These are phyloP conservation scores for Ceramica pisi DNA, from an alignment of 2,888 invertebrate genomes.

Conservation along the genomic window DNA sequence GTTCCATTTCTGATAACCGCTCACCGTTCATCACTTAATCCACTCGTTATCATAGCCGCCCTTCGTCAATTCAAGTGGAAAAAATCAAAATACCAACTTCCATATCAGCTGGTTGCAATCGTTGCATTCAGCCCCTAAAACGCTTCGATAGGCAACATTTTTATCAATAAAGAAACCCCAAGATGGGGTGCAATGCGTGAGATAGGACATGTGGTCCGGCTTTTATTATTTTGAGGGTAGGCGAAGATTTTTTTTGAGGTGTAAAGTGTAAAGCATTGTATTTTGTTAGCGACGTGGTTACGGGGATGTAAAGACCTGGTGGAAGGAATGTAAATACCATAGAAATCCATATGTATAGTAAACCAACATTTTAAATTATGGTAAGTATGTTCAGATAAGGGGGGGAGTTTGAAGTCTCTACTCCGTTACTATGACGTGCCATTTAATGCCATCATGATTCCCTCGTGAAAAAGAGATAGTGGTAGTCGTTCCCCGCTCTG, in stretches of 20 bases:
- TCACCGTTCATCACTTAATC: conserved; percentile 41
- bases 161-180: conserved; percentile 76
- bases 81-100: conserved; percentile 81
- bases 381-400: too few species aligned
- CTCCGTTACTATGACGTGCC: too few species aligned
- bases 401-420: too few species aligned
- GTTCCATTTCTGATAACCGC: conserved; percentile 14
- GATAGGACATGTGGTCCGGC: conserved; percentile 67
- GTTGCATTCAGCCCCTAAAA: conserved; percentile 75
- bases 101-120: conserved; percentile 82
- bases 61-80: conserved; percentile 75
- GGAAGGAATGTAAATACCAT: too few species aligned
- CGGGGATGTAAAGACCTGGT: neutral
- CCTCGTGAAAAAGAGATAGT: too few species aligned
- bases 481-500: too few species aligned
- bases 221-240: conserved; percentile 46
- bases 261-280: too few species aligned
- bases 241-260: neutral
- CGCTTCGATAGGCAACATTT: conserved; percentile 77
- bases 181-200: conserved; percentile 63
- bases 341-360: too few species aligned
- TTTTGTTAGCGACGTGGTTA: neutral
- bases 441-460: too few species aligned
- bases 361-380: too few species aligned
- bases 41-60: conserved; percentile 53